Evolutionary conservation across 2,797 vertebrate species (phyloP).

Genomic region (Enteromius fasciolatus): DNA sequence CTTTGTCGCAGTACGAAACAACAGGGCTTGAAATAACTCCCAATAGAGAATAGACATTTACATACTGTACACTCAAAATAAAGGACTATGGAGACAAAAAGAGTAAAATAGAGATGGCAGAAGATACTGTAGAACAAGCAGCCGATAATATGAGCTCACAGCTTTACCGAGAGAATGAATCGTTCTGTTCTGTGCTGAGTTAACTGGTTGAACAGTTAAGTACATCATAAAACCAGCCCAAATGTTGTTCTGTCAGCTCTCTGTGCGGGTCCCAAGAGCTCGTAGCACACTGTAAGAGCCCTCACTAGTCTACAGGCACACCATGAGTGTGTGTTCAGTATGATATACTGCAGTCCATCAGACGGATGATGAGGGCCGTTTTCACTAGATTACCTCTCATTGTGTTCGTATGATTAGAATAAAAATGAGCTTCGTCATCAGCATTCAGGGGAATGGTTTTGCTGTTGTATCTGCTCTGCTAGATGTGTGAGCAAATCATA

Average conservation of each 20-base stretch:
- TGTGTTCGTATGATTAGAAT: conserved; percentile 25
- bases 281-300: conserved; percentile 4
- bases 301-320: neutral
- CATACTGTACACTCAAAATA: conserved; percentile 24
- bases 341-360: conserved; percentile 27
- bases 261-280: neutral
- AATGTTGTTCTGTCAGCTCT: conserved; percentile 24
- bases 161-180: conserved; percentile 42
- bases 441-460: neutral
- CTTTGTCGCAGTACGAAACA: neutral
- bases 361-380: neutral
- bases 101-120: neutral
- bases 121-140: conserved; percentile 1
- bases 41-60: conserved; percentile 7
- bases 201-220: conserved; percentile 32
- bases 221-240: conserved; percentile 20
- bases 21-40: conserved; percentile 10
- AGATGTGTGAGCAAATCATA: neutral
- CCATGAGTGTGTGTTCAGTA: neutral
- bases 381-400: conserved; percentile 19
- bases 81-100: conserved; percentile 3
- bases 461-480: neutral
- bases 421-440: conserved; percentile 25
- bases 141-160: neutral
- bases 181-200: neutral